Evolutionary conservation across 1,140 invertebrate species (phyloP).

Genomic region (Steinernema feltiae): DNA sequence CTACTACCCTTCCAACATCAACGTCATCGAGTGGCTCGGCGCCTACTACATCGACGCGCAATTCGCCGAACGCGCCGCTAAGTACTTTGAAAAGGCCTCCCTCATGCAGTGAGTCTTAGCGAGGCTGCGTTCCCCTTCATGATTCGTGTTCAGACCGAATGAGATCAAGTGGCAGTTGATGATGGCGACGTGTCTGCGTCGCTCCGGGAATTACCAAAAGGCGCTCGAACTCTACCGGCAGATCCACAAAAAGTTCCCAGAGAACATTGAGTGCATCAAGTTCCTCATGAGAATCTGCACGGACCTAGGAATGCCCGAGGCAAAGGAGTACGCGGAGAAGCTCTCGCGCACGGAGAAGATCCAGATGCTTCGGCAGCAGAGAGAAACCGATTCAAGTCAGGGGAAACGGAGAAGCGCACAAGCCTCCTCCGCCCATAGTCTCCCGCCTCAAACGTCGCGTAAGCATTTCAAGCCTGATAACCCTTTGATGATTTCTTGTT

Average conservation of each 20-base stretch:
- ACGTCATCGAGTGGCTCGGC: slow-evolving; percentile 82
- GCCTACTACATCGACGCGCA: slow-evolving; percentile 84
- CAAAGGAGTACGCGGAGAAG: slow-evolving; percentile 71
- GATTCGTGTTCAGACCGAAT: slow-evolving; percentile 44
- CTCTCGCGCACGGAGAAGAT: slow-evolving; percentile 75
- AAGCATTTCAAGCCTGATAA: slow-evolving; percentile 16
- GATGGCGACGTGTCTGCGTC: slow-evolving; percentile 52
- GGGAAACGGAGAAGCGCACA: slow-evolving; percentile 33
- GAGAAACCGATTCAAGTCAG: slow-evolving; percentile 50
- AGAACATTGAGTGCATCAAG: slow-evolving; percentile 64
- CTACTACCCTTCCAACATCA: slow-evolving; percentile 79
- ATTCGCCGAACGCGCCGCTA: slow-evolving; percentile 79
- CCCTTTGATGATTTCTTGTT: slow-evolving; percentile 12
- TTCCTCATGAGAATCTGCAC: slow-evolving; percentile 74
- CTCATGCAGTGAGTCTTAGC: slow-evolving; percentile 70
- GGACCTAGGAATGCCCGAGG: slow-evolving; percentile 76
- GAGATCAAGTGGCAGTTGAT: slow-evolving; percentile 57
- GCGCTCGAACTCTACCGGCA: slow-evolving; percentile 51
- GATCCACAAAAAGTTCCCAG: slow-evolving; percentile 54
- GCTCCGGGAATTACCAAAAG: slow-evolving; percentile 55
- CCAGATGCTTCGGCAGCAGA: slow-evolving; percentile 66
- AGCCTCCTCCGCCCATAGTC: slow-evolving; percentile 29
- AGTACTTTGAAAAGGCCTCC: slow-evolving; percentile 78
- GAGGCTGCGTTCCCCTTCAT: slow-evolving; percentile 1
- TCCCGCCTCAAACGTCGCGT: slow-evolving; percentile 20